Conservation (phyloP, 2,113 vertebrate species). For the Rattus norvegicus region GRCr8 NC_086021.1:133448501-133449000, state of each 20-base stretch:
- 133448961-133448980: neutral
- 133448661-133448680: neutral
- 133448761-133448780: neutral
- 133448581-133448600: neutral
- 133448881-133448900: conserved; percentile 1
- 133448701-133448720: neutral
- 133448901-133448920: neutral
- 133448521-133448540: neutral
- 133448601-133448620: neutral
- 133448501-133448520: neutral
- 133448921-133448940: neutral
- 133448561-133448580: neutral
- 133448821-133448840: neutral
- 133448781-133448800: neutral
- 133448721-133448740: neutral
- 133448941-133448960: neutral
- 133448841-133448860: conserved; percentile 1
- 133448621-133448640: neutral
- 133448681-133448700: neutral
- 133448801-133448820: neutral
- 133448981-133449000: neutral
- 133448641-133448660: neutral
- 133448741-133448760: conserved; percentile 6
- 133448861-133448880: neutral
- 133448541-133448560: neutral